These are phyloP conservation scores for Dicyrtomina minuta DNA, from an alignment of 2,888 invertebrate species.

Conservation along the genomic window DNA sequence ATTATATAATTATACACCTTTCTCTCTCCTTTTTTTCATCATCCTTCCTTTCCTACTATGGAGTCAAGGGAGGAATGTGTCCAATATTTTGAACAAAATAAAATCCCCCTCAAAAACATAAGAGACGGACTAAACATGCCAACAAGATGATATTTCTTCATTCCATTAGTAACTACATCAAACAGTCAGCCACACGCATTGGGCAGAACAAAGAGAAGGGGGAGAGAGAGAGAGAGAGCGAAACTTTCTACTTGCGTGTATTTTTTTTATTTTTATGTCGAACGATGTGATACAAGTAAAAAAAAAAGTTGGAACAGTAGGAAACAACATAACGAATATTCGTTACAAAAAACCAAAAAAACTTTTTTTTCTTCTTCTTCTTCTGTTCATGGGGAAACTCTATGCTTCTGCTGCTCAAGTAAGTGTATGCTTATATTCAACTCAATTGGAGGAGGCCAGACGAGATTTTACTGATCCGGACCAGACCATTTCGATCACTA, in stretches of 20 bases:
- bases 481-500: no score
- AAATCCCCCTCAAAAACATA: neutral
- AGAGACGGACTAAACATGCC: constrained; percentile 12
- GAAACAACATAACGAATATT: constrained; percentile 28
- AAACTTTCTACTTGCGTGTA: constrained; percentile 25
- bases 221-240: neutral
- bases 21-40: neutral
- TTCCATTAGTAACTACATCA: neutral
- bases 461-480: no score
- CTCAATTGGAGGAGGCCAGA: no score
- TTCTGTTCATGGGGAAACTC: neutral
- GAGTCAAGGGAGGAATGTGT: no score
- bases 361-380: neutral
- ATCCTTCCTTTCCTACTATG: constrained; percentile 2
- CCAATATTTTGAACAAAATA: no score
- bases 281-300: constrained; percentile 3
- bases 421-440: no score
- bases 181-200: neutral
- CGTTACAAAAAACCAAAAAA: constrained; percentile 3
- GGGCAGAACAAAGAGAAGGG: neutral
- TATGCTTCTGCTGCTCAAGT: neutral
- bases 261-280: constrained; percentile 19
- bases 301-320: constrained; percentile 5
- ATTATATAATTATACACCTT: neutral
- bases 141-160: constrained; percentile 13